Conservation (phyloP, 2,888 invertebrate species). For the Zaprionus bogoriensis region DNA sequence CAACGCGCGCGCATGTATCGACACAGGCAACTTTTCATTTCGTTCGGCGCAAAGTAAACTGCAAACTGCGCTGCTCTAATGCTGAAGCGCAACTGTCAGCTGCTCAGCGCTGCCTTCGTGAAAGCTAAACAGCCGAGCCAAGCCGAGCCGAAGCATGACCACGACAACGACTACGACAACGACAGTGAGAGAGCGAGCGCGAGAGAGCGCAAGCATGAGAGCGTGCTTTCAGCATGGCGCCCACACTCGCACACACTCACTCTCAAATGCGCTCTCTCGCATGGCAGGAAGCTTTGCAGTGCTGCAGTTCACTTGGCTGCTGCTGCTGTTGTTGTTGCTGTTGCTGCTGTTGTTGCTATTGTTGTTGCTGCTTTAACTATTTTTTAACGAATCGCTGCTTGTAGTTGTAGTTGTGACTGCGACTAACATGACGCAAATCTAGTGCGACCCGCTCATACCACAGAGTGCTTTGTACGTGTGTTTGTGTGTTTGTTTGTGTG, state of each 20-base stretch:
- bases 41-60: constrained; percentile 65
- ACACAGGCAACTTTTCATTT: constrained; percentile 54
- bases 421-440: constrained; percentile 66
- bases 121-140: constrained; percentile 36
- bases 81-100: constrained; percentile 76
- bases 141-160: background rate
- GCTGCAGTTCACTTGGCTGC: constrained; percentile 36
- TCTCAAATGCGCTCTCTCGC: background rate
- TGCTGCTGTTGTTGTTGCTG: background rate
- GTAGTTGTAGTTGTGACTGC: constrained; percentile 30
- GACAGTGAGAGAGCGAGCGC: background rate
- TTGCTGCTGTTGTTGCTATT: constrained; percentile 21
- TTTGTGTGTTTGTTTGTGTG: too few relatives aligned
- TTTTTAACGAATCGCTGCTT: constrained; percentile 31
- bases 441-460: constrained; percentile 42
- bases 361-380: constrained; percentile 45
- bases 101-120: constrained; percentile 57
- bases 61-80: constrained; percentile 68
- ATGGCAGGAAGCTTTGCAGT: constrained; percentile 56
- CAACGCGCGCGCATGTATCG: background rate
- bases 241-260: constrained; percentile 5
- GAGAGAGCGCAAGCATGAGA: background rate
- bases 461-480: too few relatives aligned
- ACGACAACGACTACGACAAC: background rate
- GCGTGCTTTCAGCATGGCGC: constrained; percentile 40